These are phyloP conservation scores for Chaetura pelagica DNA, from an alignment of 2,113 vertebrate genomes.

Conservation along the genomic window DNA sequence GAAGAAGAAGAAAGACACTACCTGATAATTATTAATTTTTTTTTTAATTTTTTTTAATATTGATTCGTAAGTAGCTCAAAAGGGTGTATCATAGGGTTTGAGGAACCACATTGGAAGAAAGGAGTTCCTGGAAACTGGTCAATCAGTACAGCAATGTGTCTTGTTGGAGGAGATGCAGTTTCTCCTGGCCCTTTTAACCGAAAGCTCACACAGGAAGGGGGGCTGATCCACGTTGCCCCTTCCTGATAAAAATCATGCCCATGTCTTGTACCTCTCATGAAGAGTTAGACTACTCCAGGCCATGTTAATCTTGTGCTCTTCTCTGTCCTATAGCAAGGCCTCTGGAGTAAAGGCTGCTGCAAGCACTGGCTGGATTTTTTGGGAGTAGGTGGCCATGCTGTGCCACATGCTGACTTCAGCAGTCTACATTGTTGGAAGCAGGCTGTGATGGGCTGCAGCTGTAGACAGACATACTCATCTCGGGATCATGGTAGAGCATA, in stretches of 20 bases:
- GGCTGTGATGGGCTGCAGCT: not conserved
- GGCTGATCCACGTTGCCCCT: not conserved
- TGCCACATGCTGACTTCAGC: not conserved
- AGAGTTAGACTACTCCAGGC: not conserved
- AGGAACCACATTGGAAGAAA: fast-evolving
- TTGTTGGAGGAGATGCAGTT: not conserved
- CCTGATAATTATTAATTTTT: too few species aligned
- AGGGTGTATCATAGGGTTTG: not conserved
- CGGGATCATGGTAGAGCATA: not conserved
- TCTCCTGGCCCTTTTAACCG: not conserved
- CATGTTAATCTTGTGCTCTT: not conserved
- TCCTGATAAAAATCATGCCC: not conserved
- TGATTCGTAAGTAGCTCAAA: not conserved
- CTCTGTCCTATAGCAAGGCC: not conserved
- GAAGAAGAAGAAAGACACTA: not conserved
- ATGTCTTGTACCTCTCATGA: not conserved
- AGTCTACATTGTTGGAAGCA: not conserved
- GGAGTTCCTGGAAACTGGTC: not conserved
- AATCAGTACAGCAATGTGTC: not conserved
- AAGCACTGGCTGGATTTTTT: not conserved
- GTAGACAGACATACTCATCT: not conserved
- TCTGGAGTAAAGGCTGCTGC: not conserved
- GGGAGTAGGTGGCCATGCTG: not conserved
- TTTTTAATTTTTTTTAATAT: too few species aligned
- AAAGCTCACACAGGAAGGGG: fast-evolving